These are phyloP conservation scores for Hedychridium roseum DNA, from an alignment of 2,888 invertebrate genomes.

Conservation along the genomic window DNA sequence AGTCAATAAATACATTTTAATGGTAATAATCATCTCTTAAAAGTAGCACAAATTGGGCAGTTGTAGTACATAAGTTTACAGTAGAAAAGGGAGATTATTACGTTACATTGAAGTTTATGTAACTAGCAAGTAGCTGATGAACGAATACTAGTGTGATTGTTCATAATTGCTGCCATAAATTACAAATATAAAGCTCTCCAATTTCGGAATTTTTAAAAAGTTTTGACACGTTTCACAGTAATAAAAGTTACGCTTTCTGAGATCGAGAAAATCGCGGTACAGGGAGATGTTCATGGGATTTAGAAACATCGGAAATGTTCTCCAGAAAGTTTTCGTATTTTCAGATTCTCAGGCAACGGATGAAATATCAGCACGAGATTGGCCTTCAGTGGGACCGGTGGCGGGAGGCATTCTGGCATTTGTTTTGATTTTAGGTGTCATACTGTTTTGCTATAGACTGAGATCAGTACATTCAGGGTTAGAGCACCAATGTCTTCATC, in stretches of 20 bases:
- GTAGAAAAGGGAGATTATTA: no score
- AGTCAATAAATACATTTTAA: neutral
- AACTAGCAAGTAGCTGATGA: no score
- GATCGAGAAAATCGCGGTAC: no score
- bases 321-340: no score
- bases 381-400: conserved; percentile 83
- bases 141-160: no score
- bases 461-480: conserved; percentile 66
- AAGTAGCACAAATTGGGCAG: neutral
- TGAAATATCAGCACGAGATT: conserved; percentile 51
- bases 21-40: neutral
- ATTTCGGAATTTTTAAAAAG: no score
- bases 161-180: neutral
- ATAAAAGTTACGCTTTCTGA: no score
- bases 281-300: no score
- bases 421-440: conserved; percentile 81
- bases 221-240: no score
- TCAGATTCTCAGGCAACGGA: conserved; percentile 58
- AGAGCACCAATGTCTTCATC: conserved; percentile 64
- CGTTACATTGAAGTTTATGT: no score
- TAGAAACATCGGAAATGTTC: no score
- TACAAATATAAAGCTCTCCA: no score
- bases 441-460: conserved; percentile 84
- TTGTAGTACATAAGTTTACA: neutral
- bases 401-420: conserved; percentile 86